phyloP scores from a whole-genome alignment of 2,888 invertebrate species.

The Emmelina monodactyla region DNA sequence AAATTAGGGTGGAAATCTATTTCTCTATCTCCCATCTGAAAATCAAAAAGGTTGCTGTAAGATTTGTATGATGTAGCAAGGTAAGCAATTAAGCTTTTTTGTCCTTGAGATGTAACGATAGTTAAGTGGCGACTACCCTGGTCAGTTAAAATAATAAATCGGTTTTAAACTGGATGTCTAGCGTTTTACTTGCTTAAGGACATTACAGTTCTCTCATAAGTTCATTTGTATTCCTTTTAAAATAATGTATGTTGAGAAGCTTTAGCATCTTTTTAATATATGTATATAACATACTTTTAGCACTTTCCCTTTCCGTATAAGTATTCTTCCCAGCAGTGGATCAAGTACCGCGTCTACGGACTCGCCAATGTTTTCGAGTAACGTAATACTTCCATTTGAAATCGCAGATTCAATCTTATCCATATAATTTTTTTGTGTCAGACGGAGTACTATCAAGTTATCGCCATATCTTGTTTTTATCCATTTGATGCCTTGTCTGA shows the following conservation, averaged over 20 bases:
- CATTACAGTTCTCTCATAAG: too few relatives aligned
- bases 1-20: conserved; percentile 87
- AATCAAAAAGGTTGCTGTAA: conserved; percentile 23
- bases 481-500: conserved; percentile 90
- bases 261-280: too few relatives aligned
- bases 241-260: too few relatives aligned
- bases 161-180: too few relatives aligned
- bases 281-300: conserved; percentile 60
- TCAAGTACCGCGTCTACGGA: conserved; percentile 89
- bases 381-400: conserved; percentile 74
- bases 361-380: conserved; percentile 92
- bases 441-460: conserved; percentile 74
- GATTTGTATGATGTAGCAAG: too few relatives aligned
- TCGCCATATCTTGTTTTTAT: conserved; percentile 88
- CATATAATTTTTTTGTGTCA: conserved; percentile 83
- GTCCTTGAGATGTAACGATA: too few relatives aligned
- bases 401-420: conserved; percentile 82
- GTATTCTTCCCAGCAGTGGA: conserved; percentile 84
- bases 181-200: too few relatives aligned
- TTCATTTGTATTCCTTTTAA: too few relatives aligned
- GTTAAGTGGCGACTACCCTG: too few relatives aligned
- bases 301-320: conserved; percentile 86
- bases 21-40: conserved; percentile 91
- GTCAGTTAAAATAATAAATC: too few relatives aligned
- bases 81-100: too few relatives aligned